Percentiles rank a stretch among this genome's conserved stretches.
Conservation (phyloP, 2,888 invertebrate species). For the Himalopsyche japonica region DNA sequence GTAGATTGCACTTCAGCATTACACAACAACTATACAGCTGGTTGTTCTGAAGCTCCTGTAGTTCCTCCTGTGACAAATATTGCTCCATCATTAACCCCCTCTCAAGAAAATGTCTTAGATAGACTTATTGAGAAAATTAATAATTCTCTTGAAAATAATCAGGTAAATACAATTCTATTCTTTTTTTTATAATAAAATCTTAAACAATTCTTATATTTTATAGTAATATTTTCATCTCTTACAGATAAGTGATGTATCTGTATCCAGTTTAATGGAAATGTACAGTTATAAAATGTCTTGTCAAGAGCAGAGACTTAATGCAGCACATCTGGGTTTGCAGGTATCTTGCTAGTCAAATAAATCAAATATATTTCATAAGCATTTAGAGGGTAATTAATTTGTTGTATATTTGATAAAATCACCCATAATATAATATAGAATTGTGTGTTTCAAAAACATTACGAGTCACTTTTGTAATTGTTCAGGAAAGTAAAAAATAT, state of each 20-base stretch:
- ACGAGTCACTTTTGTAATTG: too few species aligned
- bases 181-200: too few species aligned
- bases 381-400: too few species aligned
- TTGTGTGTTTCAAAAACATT: too few species aligned
- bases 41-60: slow-evolving; percentile 42
- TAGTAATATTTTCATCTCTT: background rate
- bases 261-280: slow-evolving; percentile 72
- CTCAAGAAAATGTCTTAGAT: slow-evolving; percentile 60
- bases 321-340: slow-evolving; percentile 54
- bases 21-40: background rate
- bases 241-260: slow-evolving; percentile 61
- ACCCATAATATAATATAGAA: too few species aligned
- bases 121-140: slow-evolving; percentile 52
- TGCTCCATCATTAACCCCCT: slow-evolving; percentile 45
- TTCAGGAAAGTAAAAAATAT: too few species aligned
- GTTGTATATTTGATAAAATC: too few species aligned
- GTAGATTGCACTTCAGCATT: background rate
- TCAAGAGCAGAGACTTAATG: slow-evolving; percentile 55
- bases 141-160: slow-evolving; percentile 54
- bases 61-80: slow-evolving; percentile 45
- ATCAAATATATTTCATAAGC: too few species aligned
- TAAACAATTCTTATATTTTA: background rate
- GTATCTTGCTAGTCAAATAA: slow-evolving; percentile 38
- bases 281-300: slow-evolving; percentile 71
- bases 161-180: slow-evolving; percentile 46